These are phyloP conservation scores for Crepidodera aurea DNA, from an alignment of 2,888 invertebrate genomes.

Conservation along the genomic window DNA sequence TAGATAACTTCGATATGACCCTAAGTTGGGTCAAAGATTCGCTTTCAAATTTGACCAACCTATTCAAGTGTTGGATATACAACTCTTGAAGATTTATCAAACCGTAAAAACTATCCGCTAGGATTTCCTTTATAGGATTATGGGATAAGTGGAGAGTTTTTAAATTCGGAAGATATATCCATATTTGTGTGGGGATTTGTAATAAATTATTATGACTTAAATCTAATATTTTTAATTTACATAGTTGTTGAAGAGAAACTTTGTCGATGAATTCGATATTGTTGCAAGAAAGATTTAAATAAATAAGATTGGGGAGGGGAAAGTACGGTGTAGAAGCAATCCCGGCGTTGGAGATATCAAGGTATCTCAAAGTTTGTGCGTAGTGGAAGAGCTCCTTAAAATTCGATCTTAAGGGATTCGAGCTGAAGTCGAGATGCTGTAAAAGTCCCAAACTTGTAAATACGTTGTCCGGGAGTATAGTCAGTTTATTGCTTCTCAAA, in stretches of 20 bases:
- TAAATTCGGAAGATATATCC: constrained; percentile 75
- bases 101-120: constrained; percentile 75
- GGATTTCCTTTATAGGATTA: constrained; percentile 81
- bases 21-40: constrained; percentile 76
- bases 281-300: constrained; percentile 83
- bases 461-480: constrained; percentile 88
- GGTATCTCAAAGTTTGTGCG: constrained; percentile 79
- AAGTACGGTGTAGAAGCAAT: constrained; percentile 79
- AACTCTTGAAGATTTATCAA: constrained; percentile 76
- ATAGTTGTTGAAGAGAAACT: constrained; percentile 75
- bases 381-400: constrained; percentile 89
- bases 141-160: constrained; percentile 80
- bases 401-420: constrained; percentile 83
- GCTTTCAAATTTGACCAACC: constrained; percentile 77
- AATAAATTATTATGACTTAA: constrained; percentile 74
- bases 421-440: constrained; percentile 81
- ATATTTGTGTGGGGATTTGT: constrained; percentile 76
- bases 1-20: constrained; percentile 73
- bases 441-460: constrained; percentile 83
- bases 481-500: constrained; percentile 81
- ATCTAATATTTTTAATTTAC: constrained; percentile 76
- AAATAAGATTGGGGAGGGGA: constrained; percentile 78
- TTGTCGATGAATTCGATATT: constrained; percentile 74
- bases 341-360: constrained; percentile 80
- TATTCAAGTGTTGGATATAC: constrained; percentile 76